Conservation (phyloP, 2,888 invertebrate genomes). For the Callinectes sapidus region DNA sequence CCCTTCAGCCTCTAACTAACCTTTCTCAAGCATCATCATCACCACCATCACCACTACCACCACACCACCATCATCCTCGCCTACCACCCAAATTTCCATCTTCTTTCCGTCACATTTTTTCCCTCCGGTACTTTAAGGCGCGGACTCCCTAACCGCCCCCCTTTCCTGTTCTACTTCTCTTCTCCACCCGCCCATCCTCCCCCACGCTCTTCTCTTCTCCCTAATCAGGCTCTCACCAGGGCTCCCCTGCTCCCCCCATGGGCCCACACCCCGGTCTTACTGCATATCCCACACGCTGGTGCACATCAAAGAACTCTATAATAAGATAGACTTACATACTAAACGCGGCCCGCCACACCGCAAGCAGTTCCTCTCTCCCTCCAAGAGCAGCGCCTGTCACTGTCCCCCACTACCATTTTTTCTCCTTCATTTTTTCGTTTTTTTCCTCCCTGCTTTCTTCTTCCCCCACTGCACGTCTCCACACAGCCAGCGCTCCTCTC, state of each 20-base stretch:
- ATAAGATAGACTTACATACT: slow-evolving; percentile 58
- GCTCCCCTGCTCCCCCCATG: not conserved
- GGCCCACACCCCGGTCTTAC: not conserved
- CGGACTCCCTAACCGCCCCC: not conserved
- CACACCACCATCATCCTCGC: not conserved
- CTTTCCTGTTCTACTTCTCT: slow-evolving; percentile 31
- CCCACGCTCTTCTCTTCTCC: slow-evolving; percentile 36
- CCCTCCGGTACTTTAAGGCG: slow-evolving; percentile 31
- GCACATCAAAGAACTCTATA: slow-evolving; percentile 55
- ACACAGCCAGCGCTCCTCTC: not conserved
- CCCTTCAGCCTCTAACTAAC: not conserved
- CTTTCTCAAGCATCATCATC: not conserved
- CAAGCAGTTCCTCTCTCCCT: slow-evolving; percentile 38
- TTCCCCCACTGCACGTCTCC: not conserved
- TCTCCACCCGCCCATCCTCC: not conserved
- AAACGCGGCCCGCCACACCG: slow-evolving; percentile 42
- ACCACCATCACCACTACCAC: not conserved
- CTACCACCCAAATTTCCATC: slow-evolving; percentile 11
- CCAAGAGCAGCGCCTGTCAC: not conserved
- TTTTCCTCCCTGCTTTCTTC: not conserved
- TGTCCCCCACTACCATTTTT: not conserved
- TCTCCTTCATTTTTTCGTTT: not conserved
- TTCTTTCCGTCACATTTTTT: slow-evolving; percentile 17
- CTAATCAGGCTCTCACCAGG: slow-evolving; percentile 26
- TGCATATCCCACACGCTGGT: slow-evolving; percentile 18